Evolutionary conservation across 2,888 invertebrate species (phyloP), one percentile per base, ranked within the genome.

Genomic region (Rutpela maculata): DNA sequence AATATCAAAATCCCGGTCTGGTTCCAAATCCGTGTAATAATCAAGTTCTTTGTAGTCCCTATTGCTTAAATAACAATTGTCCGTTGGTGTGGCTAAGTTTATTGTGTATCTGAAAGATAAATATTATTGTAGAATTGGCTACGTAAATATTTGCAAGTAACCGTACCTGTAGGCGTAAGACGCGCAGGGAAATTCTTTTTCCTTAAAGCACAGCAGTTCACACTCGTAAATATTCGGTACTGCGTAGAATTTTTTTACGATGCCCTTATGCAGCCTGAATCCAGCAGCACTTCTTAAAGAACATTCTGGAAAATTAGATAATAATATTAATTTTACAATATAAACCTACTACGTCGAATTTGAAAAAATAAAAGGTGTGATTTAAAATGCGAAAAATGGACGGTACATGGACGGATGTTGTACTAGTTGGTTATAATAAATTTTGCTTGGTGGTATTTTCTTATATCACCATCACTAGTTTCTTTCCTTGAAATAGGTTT

Each of bases 21-120:
- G 94, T 82, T 94, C 92, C 56, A 94, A 90, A 83, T 96, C 96
- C 0, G 93, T 93, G 78, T 96, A 95, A 85, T 95, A 91, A 81
- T 95, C 94, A 43, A 96, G 88, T 19, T 93, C 92, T 80, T 93
- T 91, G 81, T 95, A 94, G 0, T 94, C 92, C 10, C 94, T 90
- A 85, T 94, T 94, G 82, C 95, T 95, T 3, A 96, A 90, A 87
- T 94, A 94, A 82, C 96, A 96, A 88, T 96, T 96, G 84, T 96
- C 95, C 0, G 92, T 91, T 0, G 92, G 92, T 0, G 92, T 90
- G 31, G 91, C 91, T 0, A 90, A 85, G 17, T 89, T 88, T 35
- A 90, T 84, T 17, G 81, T 81, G 19, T 81, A 79, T 63, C 81
- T 79, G 31, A 65, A 76, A 65, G 31, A 35, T 31, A 59, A n/a